A percentile compares a stretch with the other conserved stretches of the same genome.
These are phyloP conservation scores for Drosophila monieri DNA, from an alignment of 2,888 invertebrate species.

Conservation along the genomic window DNA sequence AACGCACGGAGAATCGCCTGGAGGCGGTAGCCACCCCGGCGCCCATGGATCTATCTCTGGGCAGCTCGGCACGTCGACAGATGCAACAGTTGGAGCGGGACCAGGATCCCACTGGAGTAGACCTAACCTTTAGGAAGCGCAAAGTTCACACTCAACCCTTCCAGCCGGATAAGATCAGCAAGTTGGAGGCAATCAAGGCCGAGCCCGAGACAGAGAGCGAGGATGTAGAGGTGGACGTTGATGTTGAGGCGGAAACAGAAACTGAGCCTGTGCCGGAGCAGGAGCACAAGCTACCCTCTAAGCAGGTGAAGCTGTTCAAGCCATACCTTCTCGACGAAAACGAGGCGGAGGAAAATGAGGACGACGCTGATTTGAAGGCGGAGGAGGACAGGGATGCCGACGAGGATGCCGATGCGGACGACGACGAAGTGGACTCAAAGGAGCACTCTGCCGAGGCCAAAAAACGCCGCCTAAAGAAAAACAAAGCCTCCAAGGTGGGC, in stretches of 20 bases:
- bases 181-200: slow-evolving; percentile 59
- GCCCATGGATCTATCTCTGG: slow-evolving; percentile 82
- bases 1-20: slow-evolving; percentile 39
- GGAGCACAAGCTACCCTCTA: slow-evolving; percentile 68
- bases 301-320: slow-evolving; percentile 90
- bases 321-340: slow-evolving; percentile 90
- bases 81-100: slow-evolving; percentile 48
- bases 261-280: slow-evolving; percentile 52
- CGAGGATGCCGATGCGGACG: slow-evolving; percentile 58
- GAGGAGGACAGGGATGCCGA: slow-evolving; percentile 49
- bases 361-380: slow-evolving; percentile 49
- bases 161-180: slow-evolving; percentile 75
- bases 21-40: slow-evolving; percentile 55
- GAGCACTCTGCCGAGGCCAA: slow-evolving; percentile 11
- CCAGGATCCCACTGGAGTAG: slow-evolving; percentile 61
- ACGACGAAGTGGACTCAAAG: slow-evolving; percentile 44
- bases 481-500: slow-evolving; percentile 42
- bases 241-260: slow-evolving; percentile 46
- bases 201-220: slow-evolving; percentile 58
- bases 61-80: slow-evolving; percentile 68
- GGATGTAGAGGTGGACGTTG: slow-evolving; percentile 55
- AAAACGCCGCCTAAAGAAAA: slow-evolving; percentile 49
- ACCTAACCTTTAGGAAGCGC: slow-evolving; percentile 81
- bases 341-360: slow-evolving; percentile 66
- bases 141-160: slow-evolving; percentile 53